Evolutionary conservation across 1,140 invertebrate genomes (phyloP), one percentile per base, ranked within the genome.

Genomic region (Aphidius ervi): DNA sequence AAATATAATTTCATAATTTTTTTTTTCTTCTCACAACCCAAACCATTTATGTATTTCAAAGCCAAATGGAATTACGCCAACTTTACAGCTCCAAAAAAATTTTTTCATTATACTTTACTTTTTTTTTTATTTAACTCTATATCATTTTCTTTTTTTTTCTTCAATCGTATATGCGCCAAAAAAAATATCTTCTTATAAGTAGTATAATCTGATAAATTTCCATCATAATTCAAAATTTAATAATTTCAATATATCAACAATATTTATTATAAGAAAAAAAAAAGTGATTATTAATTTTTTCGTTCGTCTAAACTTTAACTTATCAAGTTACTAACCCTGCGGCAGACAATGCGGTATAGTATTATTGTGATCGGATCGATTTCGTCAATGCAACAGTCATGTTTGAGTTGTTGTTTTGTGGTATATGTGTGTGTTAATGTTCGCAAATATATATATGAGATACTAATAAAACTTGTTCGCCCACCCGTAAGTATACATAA

Each of bases 401-500:
- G 52, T 54, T 41, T 10, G 40, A 40, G 16, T 16, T 16, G 16
- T 16, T 40, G 39, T 8, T 8, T 54, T 16, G 10, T 2, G 40
- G 39, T 9, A 54, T 40, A 16, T 42, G 52, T 54, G 9, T 37
- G 52, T 54, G 40, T 43, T 42, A n/a, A 40, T 54, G 52, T 37
- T 54, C 5, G 39, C n/a, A 10, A 63, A 60, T 66, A n/a, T n/a
- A n/a, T n/a, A n/a, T n/a, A 16, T 16, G 16, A 16, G 16, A 16
- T 16, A 16, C 16, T 16, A 58, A 45, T 42, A 57, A 59, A 72
- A 75, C 74, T 74, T 71, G 74, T 75, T 75, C 74, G 74, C 74
- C 74, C 73, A 76, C 74, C 66, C 56, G 40, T 40, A 16, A 40
- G 39, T 54, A 40, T 54, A 58, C 37, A 46, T 58, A 45, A 45